Percentiles rank a stretch among this genome's conserved stretches.
Evolutionary conservation across 64 coral and sea anemone genomes (phyloP).

Genomic region (Dendrophyllia cribrosa): DNA sequence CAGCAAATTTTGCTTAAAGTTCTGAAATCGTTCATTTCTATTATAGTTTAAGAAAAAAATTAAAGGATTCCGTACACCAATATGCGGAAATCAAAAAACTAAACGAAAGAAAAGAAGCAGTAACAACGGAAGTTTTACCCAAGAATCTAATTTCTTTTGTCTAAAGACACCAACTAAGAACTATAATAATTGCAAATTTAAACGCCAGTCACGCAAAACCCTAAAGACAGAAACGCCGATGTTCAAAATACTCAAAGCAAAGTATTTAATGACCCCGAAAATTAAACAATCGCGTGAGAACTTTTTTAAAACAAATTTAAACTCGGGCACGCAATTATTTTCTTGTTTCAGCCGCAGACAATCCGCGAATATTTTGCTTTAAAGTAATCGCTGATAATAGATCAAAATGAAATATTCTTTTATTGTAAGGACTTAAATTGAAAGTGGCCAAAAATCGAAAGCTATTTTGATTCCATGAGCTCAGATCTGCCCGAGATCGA

Average conservation of each 20-base stretch:
- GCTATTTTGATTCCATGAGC: slow-evolving; percentile 4
- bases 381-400: background rate
- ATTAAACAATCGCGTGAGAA: slow-evolving; percentile 36
- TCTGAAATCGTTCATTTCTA: background rate
- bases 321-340: slow-evolving; percentile 18
- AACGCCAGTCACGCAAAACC: slow-evolving; percentile 49
- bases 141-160: slow-evolving; percentile 40
- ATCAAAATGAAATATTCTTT: background rate
- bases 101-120: background rate
- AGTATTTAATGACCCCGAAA: slow-evolving; percentile 28
- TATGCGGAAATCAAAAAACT: background rate
- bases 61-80: background rate
- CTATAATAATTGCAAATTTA: slow-evolving; percentile 6
- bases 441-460: background rate
- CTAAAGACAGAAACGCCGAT: background rate
- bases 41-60: background rate
- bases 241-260: slow-evolving; percentile 11
- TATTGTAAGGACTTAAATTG: background rate
- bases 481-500: background rate
- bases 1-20: background rate
- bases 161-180: background rate
- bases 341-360: background rate
- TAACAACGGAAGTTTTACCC: slow-evolving; percentile 15
- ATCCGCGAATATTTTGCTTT: background rate
- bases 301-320: slow-evolving; percentile 6